phyloP scores from a whole-genome alignment of 2,113 vertebrate species.

The Platycercus adscitus region DNA sequence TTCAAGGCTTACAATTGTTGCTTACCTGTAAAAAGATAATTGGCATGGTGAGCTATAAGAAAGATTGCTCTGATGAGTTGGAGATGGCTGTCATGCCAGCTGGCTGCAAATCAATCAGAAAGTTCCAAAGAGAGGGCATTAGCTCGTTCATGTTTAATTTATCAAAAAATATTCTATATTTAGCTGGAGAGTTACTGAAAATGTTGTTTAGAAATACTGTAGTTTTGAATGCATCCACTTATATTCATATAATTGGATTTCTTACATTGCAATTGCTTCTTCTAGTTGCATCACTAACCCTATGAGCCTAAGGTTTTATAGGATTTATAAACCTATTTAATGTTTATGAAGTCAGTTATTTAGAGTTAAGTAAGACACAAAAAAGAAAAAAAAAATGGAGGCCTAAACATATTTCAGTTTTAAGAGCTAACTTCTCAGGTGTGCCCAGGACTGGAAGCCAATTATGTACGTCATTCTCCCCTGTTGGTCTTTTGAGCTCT shows the following conservation, averaged over 20 bases:
- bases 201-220: not conserved
- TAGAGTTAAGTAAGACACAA: not conserved
- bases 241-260: not conserved
- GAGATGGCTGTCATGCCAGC: not conserved
- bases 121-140: not conserved
- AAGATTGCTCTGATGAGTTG: not conserved
- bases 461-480: not conserved
- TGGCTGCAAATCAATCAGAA: not conserved
- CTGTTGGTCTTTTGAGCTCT: not conserved
- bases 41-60: not conserved
- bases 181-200: not conserved
- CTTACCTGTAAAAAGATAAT: not conserved
- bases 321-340: not conserved
- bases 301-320: not conserved
- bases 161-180: not conserved
- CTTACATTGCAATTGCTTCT: not conserved
- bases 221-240: not conserved
- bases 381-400: not conserved
- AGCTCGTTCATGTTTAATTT: not conserved
- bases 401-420: not conserved
- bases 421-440: not conserved
- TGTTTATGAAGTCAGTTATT: not conserved
- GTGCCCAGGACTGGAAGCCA: not conserved
- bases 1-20: not conserved
- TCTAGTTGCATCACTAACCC: not conserved